Conservation (phyloP, 2,113 vertebrate genomes). For the Colistium nudipinnis region DNA sequence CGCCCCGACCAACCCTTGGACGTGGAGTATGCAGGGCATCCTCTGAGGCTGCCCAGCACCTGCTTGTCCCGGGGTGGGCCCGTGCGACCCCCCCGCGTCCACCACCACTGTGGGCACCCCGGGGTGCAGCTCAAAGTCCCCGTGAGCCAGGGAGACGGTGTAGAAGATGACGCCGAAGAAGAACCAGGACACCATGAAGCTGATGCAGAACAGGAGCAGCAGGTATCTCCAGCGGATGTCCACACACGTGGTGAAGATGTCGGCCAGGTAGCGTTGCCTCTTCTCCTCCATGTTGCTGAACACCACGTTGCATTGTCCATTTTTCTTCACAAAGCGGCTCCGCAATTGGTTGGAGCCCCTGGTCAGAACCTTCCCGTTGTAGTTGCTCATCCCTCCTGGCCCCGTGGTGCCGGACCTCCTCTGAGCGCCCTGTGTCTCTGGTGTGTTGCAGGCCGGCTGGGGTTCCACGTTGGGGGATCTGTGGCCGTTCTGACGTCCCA, state of each 20-base stretch:
- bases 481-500: conserved; percentile 81
- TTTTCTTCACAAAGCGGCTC: conserved; percentile 98
- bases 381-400: conserved; percentile 73
- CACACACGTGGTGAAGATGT: conserved; percentile 98
- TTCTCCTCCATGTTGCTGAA: conserved; percentile 96
- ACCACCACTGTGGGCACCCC: conserved; percentile 9
- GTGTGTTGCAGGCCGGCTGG: conserved; percentile 32
- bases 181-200: conserved; percentile 94
- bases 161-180: conserved; percentile 95
- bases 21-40: conserved; percentile 93
- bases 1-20: conserved; percentile 92
- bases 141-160: conserved; percentile 90
- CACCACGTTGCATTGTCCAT: conserved; percentile 95
- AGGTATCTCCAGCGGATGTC: conserved; percentile 97
- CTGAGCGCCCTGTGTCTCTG: conserved; percentile 68
- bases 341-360: conserved; percentile 85
- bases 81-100: conserved; percentile 54
- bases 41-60: conserved; percentile 42
- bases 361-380: conserved; percentile 86
- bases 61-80: conserved; percentile 32
- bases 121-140: conserved; percentile 85
- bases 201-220: conserved; percentile 90
- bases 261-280: conserved; percentile 92
- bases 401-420: conserved; percentile 59
- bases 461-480: conserved; percentile 35